Evolutionary conservation across 1,140 invertebrate species (phyloP).

Genomic region (Conus betulinus): DNA sequence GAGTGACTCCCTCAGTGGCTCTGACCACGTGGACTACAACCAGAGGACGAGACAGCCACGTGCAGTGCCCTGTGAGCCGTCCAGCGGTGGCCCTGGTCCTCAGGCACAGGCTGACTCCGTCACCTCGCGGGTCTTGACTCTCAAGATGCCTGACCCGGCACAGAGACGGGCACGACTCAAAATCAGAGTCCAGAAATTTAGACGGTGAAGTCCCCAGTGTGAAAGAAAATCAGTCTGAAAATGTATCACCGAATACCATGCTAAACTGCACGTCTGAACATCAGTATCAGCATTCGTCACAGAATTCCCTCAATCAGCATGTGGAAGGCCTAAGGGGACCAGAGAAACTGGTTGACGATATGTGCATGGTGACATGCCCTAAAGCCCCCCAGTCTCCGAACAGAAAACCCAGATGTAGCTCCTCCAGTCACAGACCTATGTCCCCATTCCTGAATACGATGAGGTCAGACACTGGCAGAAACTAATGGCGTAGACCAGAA

Average conservation of each 20-base stretch:
- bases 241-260: too few species aligned
- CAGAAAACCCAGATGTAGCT: neutral
- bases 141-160: neutral
- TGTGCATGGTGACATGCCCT: neutral
- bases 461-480: neutral
- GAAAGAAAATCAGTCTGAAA: neutral
- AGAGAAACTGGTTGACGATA: neutral
- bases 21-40: constrained; percentile 15
- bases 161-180: neutral
- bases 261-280: neutral
- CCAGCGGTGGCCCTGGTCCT: neutral
- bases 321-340: neutral
- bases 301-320: neutral
- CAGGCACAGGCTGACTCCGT: neutral
- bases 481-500: neutral
- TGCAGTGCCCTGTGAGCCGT: neutral
- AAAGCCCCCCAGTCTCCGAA: neutral
- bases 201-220: neutral
- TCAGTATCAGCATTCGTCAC: neutral
- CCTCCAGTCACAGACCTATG: neutral
- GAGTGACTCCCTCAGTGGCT: constrained; percentile 31
- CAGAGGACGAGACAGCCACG: neutral
- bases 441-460: neutral
- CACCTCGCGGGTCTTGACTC: neutral
- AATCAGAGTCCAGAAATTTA: neutral